Base-by-base conservation (phyloP, 2,888 invertebrate genomes). In the Synergus umbraculus region DNA sequence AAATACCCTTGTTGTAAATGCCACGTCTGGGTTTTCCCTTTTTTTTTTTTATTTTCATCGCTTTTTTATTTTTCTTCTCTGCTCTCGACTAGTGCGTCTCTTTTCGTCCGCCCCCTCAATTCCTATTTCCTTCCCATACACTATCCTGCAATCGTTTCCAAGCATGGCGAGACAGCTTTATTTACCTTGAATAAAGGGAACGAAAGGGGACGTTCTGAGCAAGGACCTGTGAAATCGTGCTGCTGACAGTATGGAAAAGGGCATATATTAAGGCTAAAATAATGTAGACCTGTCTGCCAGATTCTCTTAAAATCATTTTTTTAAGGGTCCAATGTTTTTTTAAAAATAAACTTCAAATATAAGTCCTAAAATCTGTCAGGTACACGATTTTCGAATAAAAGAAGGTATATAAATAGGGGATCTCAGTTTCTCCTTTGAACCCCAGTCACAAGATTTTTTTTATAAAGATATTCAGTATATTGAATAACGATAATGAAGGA, bases 81-180 rank as follows among this genome's bases (percentile, higher is more conserved):
- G 15, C 49, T 49, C 49, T 49, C 49, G 58, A 58, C 73, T 77
- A 64, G 77, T 76, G 66, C 67, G n/a, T 58, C 67, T 78, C 78
- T 67, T 67, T 58, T 43, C 10, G 49, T 54, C 63, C 41, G 60
- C 46, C 49, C 49, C 54, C 18, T 46, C 63, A 44, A 77, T 69
- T 41, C 41, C 65, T 54, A 76, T 49, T 58, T 65, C 64, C 18
- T 43, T 78, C 73, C 15, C 44, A 22, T 22, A 67, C 22, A 67
- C 67, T 69, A 69, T 69, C 69, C 29, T 29, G 46, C 22, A 69
- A 69, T 46, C 69, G 69, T 29, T 49, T 49, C 49, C n/a, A 69
- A 69, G 15, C 15, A 10, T 22, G 69, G 46, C 69, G 69, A 69
- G 69, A 69, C 69, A 69, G 69, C 22, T 69, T 69, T 69, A 69